Evolutionary conservation across 2,888 invertebrate species (phyloP), one percentile per base, ranked within the genome.

Genomic region (Hypomecis atomaria): DNA sequence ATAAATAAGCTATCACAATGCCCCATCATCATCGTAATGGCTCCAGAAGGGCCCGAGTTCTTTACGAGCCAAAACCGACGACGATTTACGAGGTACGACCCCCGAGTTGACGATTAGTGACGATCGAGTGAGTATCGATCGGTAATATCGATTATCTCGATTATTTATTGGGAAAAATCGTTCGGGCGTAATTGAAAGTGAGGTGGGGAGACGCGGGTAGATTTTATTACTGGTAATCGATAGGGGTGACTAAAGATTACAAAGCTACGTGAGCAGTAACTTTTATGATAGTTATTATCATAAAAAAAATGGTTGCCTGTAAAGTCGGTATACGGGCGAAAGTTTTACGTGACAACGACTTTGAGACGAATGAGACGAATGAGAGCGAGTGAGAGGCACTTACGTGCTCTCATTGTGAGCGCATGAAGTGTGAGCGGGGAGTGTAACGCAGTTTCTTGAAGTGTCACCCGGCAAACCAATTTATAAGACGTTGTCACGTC

Each of bases 11-110:
- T n/a, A 58, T 49, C 54, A 62, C 66, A 57, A 69, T 74, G 76
- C 76, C 75, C 73, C 56, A 62, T 49, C 56, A 54, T 67, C 70
- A 62, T 71, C 34, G 56, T 37, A 23, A 13, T 42, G 13, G 37
- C 52, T 63, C 77, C 77, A 76, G 71, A 70, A 69, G 77, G 88
- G 88, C 86, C 68, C 81, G 87, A 86, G 75, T 81, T 76, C 82
- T 88, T 89, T 88, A 89, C 83, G 86, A 89, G 62, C 85, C 84
- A 86, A 87, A 89, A 88, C 88, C 81, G 81, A 74, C 60, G 70
- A 69, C 74, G 76, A 86, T 86, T 86, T 85, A 86, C 57, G 38
- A 44, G 23, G 33, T 23, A 48, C 65, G 44, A 33, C 60, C 65
- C 65, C 54, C 48, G 57, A 42, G 56, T 57, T 54, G 55, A n/a